Evolutionary conservation across 2,113 vertebrate genomes (phyloP).

Genomic region (Lota lota): DNA sequence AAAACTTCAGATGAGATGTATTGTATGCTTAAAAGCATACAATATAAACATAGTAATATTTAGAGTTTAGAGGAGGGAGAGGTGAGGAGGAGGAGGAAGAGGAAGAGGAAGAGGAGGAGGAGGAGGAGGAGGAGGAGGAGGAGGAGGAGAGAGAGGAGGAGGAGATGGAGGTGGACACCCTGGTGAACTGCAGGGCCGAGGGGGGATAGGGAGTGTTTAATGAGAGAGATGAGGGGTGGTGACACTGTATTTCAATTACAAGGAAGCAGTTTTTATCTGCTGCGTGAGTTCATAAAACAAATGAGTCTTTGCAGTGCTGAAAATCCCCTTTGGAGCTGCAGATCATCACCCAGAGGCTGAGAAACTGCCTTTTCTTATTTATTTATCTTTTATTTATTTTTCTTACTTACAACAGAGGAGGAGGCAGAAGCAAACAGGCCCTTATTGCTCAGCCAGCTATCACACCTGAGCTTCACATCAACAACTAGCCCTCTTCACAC

Average conservation of each 20-base stretch:
- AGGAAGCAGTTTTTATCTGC: constrained; percentile 74
- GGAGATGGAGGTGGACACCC: neutral
- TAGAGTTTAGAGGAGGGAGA: too few relatives aligned
- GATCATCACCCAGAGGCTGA: constrained; percentile 70
- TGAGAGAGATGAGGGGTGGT: constrained; percentile 38
- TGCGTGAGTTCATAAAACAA: constrained; percentile 78
- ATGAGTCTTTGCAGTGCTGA: constrained; percentile 74
- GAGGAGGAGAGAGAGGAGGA: neutral
- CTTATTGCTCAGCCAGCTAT: constrained; percentile 57
- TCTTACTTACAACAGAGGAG: constrained; percentile 45
- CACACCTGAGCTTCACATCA: constrained; percentile 63
- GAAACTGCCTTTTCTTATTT: constrained; percentile 72
- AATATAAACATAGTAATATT: too few relatives aligned
- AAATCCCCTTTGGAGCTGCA: constrained; percentile 64
- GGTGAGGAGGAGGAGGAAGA: too few relatives aligned
- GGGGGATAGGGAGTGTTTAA: constrained; percentile 22
- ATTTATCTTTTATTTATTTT: constrained; percentile 1
- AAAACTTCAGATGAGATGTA: too few relatives aligned
- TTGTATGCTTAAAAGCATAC: too few relatives aligned
- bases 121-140: too few relatives aligned
- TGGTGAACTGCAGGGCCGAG: neutral
- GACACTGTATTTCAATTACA: constrained; percentile 76
- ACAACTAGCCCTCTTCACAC: constrained; percentile 48
- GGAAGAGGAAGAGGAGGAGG: too few relatives aligned
- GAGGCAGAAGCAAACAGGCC: constrained; percentile 55